Conservation (phyloP, 1,140 invertebrate genomes). For the Ectropis grisescens region DNA sequence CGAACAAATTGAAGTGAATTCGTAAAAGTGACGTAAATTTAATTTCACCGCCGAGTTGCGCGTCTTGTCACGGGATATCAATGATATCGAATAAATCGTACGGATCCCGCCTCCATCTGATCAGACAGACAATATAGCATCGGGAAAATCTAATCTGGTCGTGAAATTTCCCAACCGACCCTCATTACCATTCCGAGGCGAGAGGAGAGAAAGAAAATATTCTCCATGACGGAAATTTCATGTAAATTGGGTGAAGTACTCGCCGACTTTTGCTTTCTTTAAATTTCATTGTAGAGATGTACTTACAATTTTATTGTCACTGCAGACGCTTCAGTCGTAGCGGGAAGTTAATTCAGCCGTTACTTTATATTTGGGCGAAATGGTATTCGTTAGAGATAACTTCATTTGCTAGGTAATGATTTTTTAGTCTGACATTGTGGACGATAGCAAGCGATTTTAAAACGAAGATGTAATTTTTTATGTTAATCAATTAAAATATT, state of each 20-base stretch:
- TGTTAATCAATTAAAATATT: too few species aligned
- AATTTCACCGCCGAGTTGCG: too few species aligned
- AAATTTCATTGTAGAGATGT: constrained; percentile 19
- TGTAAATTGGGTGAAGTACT: constrained; percentile 45
- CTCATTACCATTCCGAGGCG: constrained; percentile 51
- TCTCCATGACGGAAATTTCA: constrained; percentile 48
- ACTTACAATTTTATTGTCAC: constrained; percentile 19
- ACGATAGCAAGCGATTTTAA: too few species aligned
- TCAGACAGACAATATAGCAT: constrained; percentile 28
- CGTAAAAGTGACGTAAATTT: too few species aligned
- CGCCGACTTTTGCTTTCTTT: constrained; percentile 29
- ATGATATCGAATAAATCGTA: too few species aligned
- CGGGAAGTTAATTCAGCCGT: constrained; percentile 16
- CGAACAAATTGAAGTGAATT: too few species aligned
- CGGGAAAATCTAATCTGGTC: constrained; percentile 38
- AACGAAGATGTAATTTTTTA: too few species aligned
- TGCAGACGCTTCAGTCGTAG: constrained; percentile 16
- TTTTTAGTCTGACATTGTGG: too few species aligned
- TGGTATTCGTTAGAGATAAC: background rate
- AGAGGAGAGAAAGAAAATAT: constrained; percentile 33
- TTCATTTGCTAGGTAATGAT: too few species aligned
- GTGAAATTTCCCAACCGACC: constrained; percentile 42
- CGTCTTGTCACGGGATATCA: too few species aligned
- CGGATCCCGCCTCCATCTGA: too few species aligned
- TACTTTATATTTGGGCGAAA: background rate